Evolutionary conservation across 2,888 invertebrate species (phyloP), one percentile per base, ranked within the genome.

Genomic region (Plutella xylostella): DNA sequence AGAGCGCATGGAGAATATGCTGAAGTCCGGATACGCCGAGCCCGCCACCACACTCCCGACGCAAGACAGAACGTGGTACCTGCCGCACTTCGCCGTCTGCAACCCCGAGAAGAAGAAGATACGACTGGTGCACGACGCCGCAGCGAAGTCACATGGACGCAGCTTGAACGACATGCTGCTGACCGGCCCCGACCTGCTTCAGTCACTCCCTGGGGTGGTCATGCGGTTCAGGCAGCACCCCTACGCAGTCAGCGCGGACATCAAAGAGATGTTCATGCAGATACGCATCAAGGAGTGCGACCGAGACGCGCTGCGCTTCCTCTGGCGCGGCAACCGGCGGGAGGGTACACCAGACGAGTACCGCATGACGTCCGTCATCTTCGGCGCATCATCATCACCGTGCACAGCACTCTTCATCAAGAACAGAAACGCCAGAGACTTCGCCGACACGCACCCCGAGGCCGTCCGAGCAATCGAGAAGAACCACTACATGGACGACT

Each of bases 231-330:
- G 54, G 0, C 46, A 50, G n/a, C 45, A 51, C 6, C 9, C 1
- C 2, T 17, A 54, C 4, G 54, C 55, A 7, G 46, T 56, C 1
- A 40, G 45, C 1, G 53, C 52, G 0, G 56, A 55, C 42, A 57
- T 57, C 1, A 45, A 33, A n/a, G 62, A 68, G 39, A 65, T 68
- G 65, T 66, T 64, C 38, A 47, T 56, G 4, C 63, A 59, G 30
- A 46, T 67, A 0, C 51, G 51, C 9, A 57, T 68, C 2, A 15
- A 41, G 0, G 38, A 47, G 9, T 51, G 52, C 12, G 65, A 66
- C 44, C 56, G 56, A 31, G 45, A 48, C 39, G 52, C 30, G 40
- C 56, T 0, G 59, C 61, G 46, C 25, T 57, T 12, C 57, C 57
- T 50, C 37, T 45, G 48, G 48, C 25, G 45, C 5, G 42, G 41